Conservation (phyloP, 1,140 invertebrate species). For the Zaprionus ghesquierei region DNA sequence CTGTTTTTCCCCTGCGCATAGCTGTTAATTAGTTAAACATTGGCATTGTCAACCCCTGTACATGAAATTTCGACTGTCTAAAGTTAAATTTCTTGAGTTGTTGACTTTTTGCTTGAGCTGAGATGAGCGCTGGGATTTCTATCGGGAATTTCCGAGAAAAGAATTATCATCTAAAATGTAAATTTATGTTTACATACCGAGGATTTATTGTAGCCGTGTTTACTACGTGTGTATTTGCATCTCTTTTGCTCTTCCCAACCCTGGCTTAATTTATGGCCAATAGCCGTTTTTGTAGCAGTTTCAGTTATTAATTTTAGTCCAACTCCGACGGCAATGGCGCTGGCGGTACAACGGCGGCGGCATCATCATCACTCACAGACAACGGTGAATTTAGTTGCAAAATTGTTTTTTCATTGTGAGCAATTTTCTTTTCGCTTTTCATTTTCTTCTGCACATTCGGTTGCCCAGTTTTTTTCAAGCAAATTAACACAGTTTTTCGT, state of each 20-base stretch:
- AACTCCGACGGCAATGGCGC: no score
- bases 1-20: slow-evolving; percentile 2
- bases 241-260: not conserved
- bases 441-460: not conserved
- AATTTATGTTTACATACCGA: slow-evolving; percentile 68
- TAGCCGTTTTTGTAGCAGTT: slow-evolving; percentile 43
- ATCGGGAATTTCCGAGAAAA: not conserved
- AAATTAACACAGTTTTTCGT: slow-evolving; percentile 16
- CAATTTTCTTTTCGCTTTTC: slow-evolving; percentile 23
- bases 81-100: slow-evolving; percentile 4
- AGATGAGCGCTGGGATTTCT: slow-evolving; percentile 50
- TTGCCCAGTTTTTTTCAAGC: slow-evolving; percentile 2
- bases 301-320: slow-evolving; percentile 63
- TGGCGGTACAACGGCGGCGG: no score
- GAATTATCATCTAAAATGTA: slow-evolving; percentile 79
- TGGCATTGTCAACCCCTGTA: slow-evolving; percentile 28
- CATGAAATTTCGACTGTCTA: not conserved
- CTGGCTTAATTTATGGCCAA: slow-evolving; percentile 69
- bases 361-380: slow-evolving; percentile 5
- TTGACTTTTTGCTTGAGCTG: slow-evolving; percentile 54
- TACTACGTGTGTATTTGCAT: not conserved
- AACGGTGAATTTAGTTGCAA: slow-evolving; percentile 2
- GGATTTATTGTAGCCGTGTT: slow-evolving; percentile 71
- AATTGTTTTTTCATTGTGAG: slow-evolving; percentile 21
- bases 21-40: slow-evolving; percentile 77